Percentiles rank a stretch among this genome's conserved stretches.
Evolutionary conservation across 2,888 invertebrate genomes (phyloP).

Genomic region (Chloromyia formosa): DNA sequence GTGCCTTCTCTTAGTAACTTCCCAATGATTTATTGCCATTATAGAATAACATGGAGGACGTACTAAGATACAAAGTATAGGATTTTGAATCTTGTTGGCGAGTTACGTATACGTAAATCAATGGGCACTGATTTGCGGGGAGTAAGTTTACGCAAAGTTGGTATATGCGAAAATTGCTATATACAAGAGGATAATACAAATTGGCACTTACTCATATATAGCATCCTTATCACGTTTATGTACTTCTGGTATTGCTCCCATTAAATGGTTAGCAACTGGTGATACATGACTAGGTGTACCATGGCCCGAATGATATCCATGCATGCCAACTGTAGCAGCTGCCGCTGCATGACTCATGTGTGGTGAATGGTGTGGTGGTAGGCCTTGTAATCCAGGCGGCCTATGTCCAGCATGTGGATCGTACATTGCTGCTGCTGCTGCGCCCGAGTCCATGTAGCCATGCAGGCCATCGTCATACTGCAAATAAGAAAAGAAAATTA

Average conservation of each 20-base stretch:
- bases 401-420: constrained; percentile 78
- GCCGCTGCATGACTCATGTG: constrained; percentile 79
- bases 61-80: too few relatives aligned
- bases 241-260: constrained; percentile 87
- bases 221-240: constrained; percentile 98
- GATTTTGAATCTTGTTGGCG: too few relatives aligned
- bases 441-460: constrained; percentile 83
- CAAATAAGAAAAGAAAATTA: constrained; percentile 52
- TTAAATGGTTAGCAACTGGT: constrained; percentile 85
- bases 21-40: constrained; percentile 32
- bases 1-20: constrained; percentile 18
- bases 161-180: too few relatives aligned
- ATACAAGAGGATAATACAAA: too few relatives aligned
- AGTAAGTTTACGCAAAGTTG: too few relatives aligned
- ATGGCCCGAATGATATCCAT: constrained; percentile 67
- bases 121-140: too few relatives aligned
- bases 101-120: too few relatives aligned
- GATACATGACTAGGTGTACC: constrained; percentile 80
- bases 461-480: constrained; percentile 96
- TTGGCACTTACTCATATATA: constrained; percentile 99
- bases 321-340: constrained; percentile 69
- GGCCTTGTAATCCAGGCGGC: constrained; percentile 68
- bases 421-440: constrained; percentile 73
- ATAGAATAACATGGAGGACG: too few relatives aligned
- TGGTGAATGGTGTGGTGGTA: constrained; percentile 80